A percentile compares a stretch with the other conserved stretches of the same genome.
Conservation (phyloP, 2,888 invertebrate species). For the Limnephilus lunatus region DNA sequence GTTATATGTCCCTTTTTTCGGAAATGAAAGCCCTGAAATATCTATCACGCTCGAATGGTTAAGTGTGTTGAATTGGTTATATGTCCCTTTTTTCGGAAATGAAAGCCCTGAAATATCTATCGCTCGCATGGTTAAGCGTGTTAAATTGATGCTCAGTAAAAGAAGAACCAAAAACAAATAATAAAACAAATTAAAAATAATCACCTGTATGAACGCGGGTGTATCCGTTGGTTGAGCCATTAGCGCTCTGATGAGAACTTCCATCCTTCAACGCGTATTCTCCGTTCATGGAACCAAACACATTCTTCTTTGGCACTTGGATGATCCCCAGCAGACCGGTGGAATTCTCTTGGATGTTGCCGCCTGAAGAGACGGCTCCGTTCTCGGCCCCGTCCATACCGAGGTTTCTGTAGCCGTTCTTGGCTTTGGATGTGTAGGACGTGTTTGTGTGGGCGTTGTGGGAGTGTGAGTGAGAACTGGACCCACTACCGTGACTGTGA, state of each 20-base stretch:
- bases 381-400: conserved; percentile 67
- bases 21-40: too few relatives aligned
- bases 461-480: conserved; percentile 51
- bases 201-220: conserved; percentile 15
- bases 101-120: too few relatives aligned
- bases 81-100: too few relatives aligned
- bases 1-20: too few relatives aligned
- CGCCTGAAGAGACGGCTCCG: neutral
- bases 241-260: conserved; percentile 38
- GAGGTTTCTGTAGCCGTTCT: conserved; percentile 65
- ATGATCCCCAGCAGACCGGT: conserved; percentile 42
- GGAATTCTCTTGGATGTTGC: neutral
- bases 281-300: conserved; percentile 69
- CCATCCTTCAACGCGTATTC: conserved; percentile 68
- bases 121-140: too few relatives aligned
- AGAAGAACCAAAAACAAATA: too few relatives aligned
- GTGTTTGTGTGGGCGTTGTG: neutral
- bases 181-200: neutral
- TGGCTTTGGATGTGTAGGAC: conserved; percentile 39
- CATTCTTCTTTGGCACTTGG: conserved; percentile 49
- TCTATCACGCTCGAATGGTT: too few relatives aligned
- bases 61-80: too few relatives aligned
- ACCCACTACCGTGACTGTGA: conserved; percentile 34
- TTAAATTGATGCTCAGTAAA: too few relatives aligned
- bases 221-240: conserved; percentile 43